A percentile compares a stretch with the other conserved stretches of the same genome.
Conservation (phyloP, 2,113 vertebrate species). For the Genyomyrus donnyi region DNA sequence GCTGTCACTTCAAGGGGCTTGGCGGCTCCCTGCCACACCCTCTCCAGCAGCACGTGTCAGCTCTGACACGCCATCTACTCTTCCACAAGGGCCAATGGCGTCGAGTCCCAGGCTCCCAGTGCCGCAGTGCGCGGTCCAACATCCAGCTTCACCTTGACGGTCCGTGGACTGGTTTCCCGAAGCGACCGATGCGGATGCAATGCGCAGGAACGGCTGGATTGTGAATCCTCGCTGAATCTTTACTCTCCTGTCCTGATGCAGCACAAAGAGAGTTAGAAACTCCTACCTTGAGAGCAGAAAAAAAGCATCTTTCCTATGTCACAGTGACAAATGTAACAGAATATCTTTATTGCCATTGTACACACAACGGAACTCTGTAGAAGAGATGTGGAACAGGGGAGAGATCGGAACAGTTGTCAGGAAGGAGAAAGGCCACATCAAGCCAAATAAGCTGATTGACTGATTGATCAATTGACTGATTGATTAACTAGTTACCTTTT, state of each 20-base stretch:
- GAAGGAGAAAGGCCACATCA: not conserved
- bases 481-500: not conserved
- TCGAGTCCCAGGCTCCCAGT: not conserved
- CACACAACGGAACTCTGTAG: not conserved
- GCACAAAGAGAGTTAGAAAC: not conserved
- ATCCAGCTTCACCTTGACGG: not conserved
- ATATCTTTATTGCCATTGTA: not conserved
- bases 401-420: not conserved
- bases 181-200: not conserved
- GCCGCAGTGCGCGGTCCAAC: not conserved
- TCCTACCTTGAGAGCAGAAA: not conserved
- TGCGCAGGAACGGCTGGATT: not conserved
- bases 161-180: not conserved
- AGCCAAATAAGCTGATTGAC: not conserved
- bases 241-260: not conserved
- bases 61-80: constrained; percentile 16
- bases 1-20: constrained; percentile 7
- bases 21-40: constrained; percentile 7
- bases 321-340: not conserved
- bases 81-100: not conserved
- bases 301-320: not conserved
- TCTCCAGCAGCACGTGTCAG: not conserved
- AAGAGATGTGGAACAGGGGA: not conserved
- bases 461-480: not conserved
- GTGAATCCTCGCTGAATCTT: not conserved